These are phyloP conservation scores for Pogonocherus hispidulus DNA, from an alignment of 2,888 invertebrate species.

Conservation along the genomic window DNA sequence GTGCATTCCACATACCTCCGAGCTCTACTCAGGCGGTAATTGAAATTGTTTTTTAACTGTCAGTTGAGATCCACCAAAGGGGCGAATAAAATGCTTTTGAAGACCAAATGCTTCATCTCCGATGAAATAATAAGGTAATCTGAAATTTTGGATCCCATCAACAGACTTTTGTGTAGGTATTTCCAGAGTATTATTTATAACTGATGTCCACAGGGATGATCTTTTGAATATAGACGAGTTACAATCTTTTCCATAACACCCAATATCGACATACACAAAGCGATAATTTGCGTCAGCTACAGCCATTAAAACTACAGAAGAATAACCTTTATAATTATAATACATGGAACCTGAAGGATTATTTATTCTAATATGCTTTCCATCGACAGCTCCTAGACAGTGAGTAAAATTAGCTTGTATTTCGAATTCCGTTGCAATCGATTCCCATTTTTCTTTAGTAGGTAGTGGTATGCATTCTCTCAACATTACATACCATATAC, in stretches of 20 bases:
- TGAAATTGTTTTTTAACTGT: conserved; percentile 37
- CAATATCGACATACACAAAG: conserved; percentile 35
- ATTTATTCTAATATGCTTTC: conserved; percentile 28
- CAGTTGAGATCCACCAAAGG: conserved; percentile 39
- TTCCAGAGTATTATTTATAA: conserved; percentile 13
- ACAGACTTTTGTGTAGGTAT: conserved; percentile 29
- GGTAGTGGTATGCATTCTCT: conserved; percentile 27
- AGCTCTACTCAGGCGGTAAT: conserved; percentile 47
- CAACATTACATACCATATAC: conserved; percentile 27
- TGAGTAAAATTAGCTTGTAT: conserved; percentile 30
- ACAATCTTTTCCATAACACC: conserved; percentile 34
- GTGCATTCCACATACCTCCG: conserved; percentile 43
- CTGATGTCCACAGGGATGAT: conserved; percentile 32
- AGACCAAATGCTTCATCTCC: conserved; percentile 44
- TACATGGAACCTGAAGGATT: conserved; percentile 26
- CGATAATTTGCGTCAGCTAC: conserved; percentile 36
- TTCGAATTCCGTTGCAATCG: conserved; percentile 17
- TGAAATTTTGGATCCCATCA: conserved; percentile 21
- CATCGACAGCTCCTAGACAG: conserved; percentile 35
- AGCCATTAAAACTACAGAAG: conserved; percentile 32
- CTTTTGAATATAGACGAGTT: conserved; percentile 32
- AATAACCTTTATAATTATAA: conserved; percentile 31
- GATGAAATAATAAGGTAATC: conserved; percentile 33
- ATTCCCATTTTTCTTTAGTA: conserved; percentile 11
- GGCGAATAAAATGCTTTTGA: conserved; percentile 33